These are phyloP conservation scores for Saccostrea cuccullata DNA, from an alignment of 1,140 invertebrate species.

Conservation along the genomic window DNA sequence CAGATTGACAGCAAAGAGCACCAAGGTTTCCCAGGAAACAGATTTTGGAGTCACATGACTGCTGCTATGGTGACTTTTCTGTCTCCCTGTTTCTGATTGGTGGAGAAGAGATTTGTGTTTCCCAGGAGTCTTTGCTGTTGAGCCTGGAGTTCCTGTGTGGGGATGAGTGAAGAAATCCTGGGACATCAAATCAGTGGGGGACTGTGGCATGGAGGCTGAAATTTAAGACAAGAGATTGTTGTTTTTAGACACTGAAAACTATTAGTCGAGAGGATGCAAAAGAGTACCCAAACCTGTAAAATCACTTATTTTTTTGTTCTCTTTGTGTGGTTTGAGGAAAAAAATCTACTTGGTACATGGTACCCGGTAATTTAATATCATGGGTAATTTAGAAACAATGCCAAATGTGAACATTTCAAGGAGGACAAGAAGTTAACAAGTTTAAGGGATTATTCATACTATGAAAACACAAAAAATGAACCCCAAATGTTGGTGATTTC, in stretches of 20 bases:
- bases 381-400: too few relatives aligned
- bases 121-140: constrained; percentile 13
- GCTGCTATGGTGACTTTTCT: constrained; percentile 42
- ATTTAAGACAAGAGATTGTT: not conserved
- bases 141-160: constrained; percentile 24
- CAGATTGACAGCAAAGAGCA: constrained; percentile 96
- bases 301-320: too few relatives aligned
- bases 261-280: too few relatives aligned
- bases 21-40: constrained; percentile 92
- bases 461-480: too few relatives aligned
- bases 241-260: not conserved
- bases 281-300: too few relatives aligned
- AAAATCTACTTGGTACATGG: too few relatives aligned
- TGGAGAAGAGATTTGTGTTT: constrained; percentile 45
- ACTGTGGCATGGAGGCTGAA: constrained; percentile 58
- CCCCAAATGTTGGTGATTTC: too few relatives aligned
- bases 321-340: too few relatives aligned
- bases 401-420: too few relatives aligned
- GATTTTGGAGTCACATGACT: constrained; percentile 51
- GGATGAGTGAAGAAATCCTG: constrained; percentile 40
- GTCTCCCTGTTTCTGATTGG: constrained; percentile 26
- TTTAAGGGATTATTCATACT: too few relatives aligned
- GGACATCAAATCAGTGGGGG: constrained; percentile 57
- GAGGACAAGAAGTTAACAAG: too few relatives aligned
- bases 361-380: too few relatives aligned